Evolutionary conservation across 2,888 invertebrate species (phyloP), one percentile per base, ranked within the genome.

Genomic region (Scaptomyza cyrtandrae): DNA sequence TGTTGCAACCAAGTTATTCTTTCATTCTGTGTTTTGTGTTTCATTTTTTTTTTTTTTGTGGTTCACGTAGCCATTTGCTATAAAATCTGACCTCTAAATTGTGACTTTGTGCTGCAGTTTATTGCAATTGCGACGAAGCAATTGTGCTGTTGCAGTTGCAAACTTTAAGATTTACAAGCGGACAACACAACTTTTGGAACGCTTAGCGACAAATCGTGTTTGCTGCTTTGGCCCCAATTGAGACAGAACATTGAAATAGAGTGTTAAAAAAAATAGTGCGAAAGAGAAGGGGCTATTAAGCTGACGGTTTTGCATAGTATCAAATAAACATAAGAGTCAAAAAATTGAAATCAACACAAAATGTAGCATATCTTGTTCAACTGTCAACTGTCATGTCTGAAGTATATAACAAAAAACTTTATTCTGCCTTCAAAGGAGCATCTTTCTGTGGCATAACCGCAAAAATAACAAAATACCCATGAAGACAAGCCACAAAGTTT

Each of bases 61-160:
- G 39, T 6, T 9, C 39, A 39, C 39, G 39, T 39, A 14, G 39
- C 39, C 37, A 37, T n/a, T n/a, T 39, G 39, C 39, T 14, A 39
- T 6, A 14, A 7, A 14, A 4, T 44, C 14, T 9, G 24, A 49
- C 60, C 39, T 39, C 14, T 19, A 35, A 33, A 39, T 19, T 58
- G 37, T 55, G 60, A 73, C 57, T 78, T 66, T 72, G 31, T 55
- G 33, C 52, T 39, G 55, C 59, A 76, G 49, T 55, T 65, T 65
- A 58, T 60, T 55, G 54, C 72, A 54, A 57, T 39, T 60, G 16
- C 41, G n/a, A 45, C 37, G 45, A 9, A 53, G 27, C 71, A 48
- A 54, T 59, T 70, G 76, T 63, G 10, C 10, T 33, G 52, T 29
- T 60, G 54, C 64, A 71, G 46, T 52, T 45, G 60, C 57, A 52